These are phyloP conservation scores for Drosophila bocqueti DNA, from an alignment of 1,140 invertebrate genomes.

Conservation along the genomic window DNA sequence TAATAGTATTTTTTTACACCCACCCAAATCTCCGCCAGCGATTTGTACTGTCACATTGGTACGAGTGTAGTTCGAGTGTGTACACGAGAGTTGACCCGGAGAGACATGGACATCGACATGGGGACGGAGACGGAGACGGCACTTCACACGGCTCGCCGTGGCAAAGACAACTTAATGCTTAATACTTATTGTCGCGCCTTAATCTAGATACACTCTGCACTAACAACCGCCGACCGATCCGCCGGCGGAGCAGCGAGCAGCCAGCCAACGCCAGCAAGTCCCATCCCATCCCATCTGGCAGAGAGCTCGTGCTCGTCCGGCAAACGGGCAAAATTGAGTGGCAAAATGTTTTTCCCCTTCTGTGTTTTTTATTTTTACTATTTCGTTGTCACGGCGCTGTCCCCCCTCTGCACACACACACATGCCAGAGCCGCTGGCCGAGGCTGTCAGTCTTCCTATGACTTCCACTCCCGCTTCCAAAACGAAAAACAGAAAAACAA, in stretches of 20 bases:
- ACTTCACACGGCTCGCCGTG: constrained; percentile 73
- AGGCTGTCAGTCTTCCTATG: constrained; percentile 65
- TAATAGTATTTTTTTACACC: background rate
- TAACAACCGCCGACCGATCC: constrained; percentile 50
- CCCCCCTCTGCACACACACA: constrained; percentile 34
- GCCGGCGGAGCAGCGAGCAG: constrained; percentile 38
- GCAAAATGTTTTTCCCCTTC: constrained; percentile 56
- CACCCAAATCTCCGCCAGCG: constrained; percentile 27
- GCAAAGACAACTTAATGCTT: constrained; percentile 78
- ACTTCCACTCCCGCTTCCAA: constrained; percentile 51
- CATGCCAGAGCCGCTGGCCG: constrained; percentile 61
- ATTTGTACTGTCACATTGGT: constrained; percentile 50
- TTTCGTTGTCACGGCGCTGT: constrained; percentile 61
- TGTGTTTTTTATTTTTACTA: constrained; percentile 23
- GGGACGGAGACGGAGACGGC: constrained; percentile 48
- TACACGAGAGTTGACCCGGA: constrained; percentile 34
- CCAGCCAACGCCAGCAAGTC: constrained; percentile 6
- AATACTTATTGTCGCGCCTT: constrained; percentile 83
- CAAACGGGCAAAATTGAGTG: constrained; percentile 70
- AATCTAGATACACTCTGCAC: constrained; percentile 84
- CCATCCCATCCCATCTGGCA: constrained; percentile 51
- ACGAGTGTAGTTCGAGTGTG: constrained; percentile 27
- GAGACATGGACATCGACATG: constrained; percentile 2
- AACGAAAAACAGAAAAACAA: background rate
- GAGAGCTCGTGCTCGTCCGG: constrained; percentile 69